Conservation (phyloP, 2,113 vertebrate genomes). For the Tringa solitaria region DNA sequence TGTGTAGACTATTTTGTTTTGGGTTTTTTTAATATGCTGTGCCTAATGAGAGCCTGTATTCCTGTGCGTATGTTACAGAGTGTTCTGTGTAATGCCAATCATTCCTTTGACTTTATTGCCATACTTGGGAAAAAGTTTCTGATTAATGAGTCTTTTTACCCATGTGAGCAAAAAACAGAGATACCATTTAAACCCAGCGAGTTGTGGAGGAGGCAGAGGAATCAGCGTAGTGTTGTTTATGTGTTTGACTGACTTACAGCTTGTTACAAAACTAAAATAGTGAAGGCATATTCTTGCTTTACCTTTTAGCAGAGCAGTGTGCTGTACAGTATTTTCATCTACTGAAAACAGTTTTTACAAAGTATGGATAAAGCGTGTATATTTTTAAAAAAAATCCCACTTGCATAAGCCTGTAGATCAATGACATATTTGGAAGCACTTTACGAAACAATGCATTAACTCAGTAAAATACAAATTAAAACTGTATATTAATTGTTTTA, state of each 20-base stretch:
- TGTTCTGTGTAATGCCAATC: conserved; percentile 54
- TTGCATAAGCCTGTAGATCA: background rate
- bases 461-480: conserved; percentile 10
- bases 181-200: conserved; percentile 42
- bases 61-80: background rate
- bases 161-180: background rate
- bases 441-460: background rate
- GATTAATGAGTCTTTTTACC: conserved; percentile 55
- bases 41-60: conserved; percentile 26
- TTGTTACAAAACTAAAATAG: conserved; percentile 8
- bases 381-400: background rate
- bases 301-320: background rate
- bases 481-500: conserved; percentile 21
- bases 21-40: background rate
- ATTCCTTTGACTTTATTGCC: conserved; percentile 61
- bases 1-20: background rate
- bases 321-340: background rate
- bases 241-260: conserved; percentile 46
- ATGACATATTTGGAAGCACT: background rate
- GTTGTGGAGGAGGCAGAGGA: conserved; percentile 26
- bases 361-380: background rate
- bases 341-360: background rate
- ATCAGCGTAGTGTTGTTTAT: conserved; percentile 9
- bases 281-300: conserved; percentile 18
- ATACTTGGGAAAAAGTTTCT: conserved; percentile 49